Evolutionary conservation across 2,113 vertebrate genomes (phyloP).

Genomic region (Pachyramphus minor): DNA sequence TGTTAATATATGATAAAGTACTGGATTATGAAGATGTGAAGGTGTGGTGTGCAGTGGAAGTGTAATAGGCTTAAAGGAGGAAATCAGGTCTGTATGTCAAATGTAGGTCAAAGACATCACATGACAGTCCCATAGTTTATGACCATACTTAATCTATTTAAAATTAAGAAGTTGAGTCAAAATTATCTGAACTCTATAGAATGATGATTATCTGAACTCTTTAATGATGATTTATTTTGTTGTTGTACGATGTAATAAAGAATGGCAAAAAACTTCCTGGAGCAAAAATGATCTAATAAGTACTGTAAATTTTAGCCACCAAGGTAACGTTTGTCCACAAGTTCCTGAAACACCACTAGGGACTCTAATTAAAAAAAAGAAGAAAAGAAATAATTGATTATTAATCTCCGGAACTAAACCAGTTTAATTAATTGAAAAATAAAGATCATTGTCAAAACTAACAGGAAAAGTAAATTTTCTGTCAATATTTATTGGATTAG

Average conservation of each 20-base stretch:
- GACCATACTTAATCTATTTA: not conserved
- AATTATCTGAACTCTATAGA: not conserved
- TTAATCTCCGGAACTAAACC: not conserved
- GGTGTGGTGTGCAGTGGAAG: not conserved
- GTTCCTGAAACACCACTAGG: not conserved
- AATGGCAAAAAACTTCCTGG: not conserved
- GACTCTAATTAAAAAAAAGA: not conserved
- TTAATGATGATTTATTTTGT: not conserved
- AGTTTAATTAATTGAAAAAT: constrained; percentile 48
- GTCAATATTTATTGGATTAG: constrained; percentile 47
- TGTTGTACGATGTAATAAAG: not conserved
- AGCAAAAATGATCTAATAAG: not conserved
- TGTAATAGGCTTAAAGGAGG: not conserved
- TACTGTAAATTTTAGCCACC: not conserved
- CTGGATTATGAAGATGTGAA: not conserved
- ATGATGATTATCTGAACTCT: too few species aligned
- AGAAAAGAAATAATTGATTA: not conserved
- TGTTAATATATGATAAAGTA: not conserved
- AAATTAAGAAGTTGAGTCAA: not conserved
- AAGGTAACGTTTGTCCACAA: not conserved
- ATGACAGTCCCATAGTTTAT: not conserved
- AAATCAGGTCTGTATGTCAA: not conserved
- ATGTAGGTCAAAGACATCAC: not conserved
- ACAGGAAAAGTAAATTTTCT: not conserved
- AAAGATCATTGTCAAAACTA: constrained; percentile 25